These are phyloP conservation scores for Lacerta viridis DNA, from an alignment of 2,797 vertebrate species.

Conservation along the genomic window DNA sequence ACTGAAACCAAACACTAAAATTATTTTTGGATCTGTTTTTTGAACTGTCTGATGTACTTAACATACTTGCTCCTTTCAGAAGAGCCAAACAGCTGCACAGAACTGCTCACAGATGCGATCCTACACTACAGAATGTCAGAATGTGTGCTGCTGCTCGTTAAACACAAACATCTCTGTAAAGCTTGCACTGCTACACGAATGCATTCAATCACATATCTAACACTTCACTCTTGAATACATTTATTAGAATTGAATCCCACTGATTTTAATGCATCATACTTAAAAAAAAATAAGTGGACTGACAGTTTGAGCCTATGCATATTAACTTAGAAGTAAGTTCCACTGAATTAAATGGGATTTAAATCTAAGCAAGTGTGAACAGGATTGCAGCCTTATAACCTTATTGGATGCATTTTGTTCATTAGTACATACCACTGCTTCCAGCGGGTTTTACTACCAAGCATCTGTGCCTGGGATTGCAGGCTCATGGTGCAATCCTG, in stretches of 20 bases:
- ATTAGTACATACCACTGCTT: not conserved
- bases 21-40: not conserved
- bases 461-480: too few relatives aligned
- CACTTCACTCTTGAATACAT: constrained; percentile 3
- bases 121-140: not conserved
- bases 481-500: too few relatives aligned
- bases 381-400: not conserved
- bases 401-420: not conserved
- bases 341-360: not conserved
- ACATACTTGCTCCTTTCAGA: constrained; percentile 43
- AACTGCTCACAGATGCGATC: constrained; percentile 34
- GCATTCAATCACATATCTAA: not conserved
- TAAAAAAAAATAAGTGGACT: not conserved
- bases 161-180: constrained; percentile 1
- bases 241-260: not conserved
- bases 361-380: not conserved
- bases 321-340: not conserved
- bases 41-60: constrained; percentile 23
- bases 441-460: too few relatives aligned
- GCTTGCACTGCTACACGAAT: not conserved
- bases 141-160: constrained; percentile 32
- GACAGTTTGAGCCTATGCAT: not conserved
- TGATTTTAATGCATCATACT: not conserved
- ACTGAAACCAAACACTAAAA: constrained; percentile 35
- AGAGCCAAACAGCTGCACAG: not conserved